Evolutionary conservation across 2,113 vertebrate species (phyloP).

Genomic region (Jacana jacana): DNA sequence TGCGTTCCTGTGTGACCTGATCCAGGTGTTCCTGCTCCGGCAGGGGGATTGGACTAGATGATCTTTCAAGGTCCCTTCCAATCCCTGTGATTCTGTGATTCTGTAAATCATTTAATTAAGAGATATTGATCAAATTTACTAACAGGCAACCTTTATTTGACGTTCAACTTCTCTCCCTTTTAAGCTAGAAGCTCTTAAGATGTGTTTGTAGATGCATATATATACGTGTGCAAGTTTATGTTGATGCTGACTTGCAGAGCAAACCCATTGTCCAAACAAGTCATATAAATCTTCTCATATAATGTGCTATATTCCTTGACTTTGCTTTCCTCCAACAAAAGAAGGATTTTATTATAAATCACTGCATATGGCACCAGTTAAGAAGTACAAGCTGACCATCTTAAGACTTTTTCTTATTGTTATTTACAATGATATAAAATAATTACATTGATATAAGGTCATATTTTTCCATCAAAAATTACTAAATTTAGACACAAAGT

Average conservation of each 20-base stretch:
- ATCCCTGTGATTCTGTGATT: too few relatives aligned
- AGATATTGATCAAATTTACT: background rate
- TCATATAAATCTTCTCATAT: background rate
- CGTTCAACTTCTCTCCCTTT: background rate
- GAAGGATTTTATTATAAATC: background rate
- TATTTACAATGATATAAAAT: background rate
- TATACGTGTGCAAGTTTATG: background rate
- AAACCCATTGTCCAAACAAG: background rate
- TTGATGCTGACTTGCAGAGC: background rate
- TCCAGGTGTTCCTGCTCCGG: too few relatives aligned
- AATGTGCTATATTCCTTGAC: background rate
- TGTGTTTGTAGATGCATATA: fast-evolving
- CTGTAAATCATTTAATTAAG: background rate
- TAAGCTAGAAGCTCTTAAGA: background rate
- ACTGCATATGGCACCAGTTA: background rate
- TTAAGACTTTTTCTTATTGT: background rate
- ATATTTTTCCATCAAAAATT: background rate
- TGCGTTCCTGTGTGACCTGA: too few relatives aligned
- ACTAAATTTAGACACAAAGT: background rate
- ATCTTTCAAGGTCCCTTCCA: too few relatives aligned
- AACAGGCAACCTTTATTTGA: background rate
- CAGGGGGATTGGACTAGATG: too few relatives aligned
- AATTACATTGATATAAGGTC: background rate
- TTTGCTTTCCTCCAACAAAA: constrained; percentile 9
- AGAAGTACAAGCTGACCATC: background rate